A percentile compares a stretch with the other conserved stretches of the same genome.
Evolutionary conservation across 1,140 invertebrate genomes (phyloP).

Genomic region (Anastrepha ludens): DNA sequence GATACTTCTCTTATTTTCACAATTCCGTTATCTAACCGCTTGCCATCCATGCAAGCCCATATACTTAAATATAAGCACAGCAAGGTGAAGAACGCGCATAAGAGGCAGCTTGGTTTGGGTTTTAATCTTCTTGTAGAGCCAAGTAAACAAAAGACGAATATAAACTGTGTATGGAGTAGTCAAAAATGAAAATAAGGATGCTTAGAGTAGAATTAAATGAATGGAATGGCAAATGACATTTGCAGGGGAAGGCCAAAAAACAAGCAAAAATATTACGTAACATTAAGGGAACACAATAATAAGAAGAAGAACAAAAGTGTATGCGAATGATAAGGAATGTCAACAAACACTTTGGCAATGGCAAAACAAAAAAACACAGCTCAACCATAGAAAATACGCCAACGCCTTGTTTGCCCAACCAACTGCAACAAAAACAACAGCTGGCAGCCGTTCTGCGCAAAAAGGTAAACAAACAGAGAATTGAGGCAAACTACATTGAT

Average conservation of each 20-base stretch:
- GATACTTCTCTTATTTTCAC: background rate
- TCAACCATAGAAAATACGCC: background rate
- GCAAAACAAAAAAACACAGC: background rate
- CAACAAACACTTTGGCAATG: background rate
- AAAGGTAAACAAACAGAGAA: background rate
- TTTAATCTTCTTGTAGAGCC: constrained; percentile 15
- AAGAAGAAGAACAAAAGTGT: background rate
- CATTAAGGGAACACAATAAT: background rate
- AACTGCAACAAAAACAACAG: too few relatives aligned
- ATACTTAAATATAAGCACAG: too few relatives aligned
- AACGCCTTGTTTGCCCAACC: too few relatives aligned
- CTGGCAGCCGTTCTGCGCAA: background rate
- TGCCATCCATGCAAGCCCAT: background rate
- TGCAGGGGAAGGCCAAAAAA: background rate
- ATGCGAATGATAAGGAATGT: background rate
- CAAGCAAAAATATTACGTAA: background rate
- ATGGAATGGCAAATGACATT: background rate
- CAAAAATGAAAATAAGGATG: background rate
- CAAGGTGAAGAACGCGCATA: too few relatives aligned
- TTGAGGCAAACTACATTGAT: background rate
- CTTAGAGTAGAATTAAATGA: background rate
- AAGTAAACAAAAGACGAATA: background rate
- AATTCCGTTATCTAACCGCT: background rate
- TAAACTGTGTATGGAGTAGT: background rate
- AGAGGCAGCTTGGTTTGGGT: background rate